Evolutionary conservation across 2,113 vertebrate genomes (phyloP).

Genomic region (Carassius gibelio): DNA sequence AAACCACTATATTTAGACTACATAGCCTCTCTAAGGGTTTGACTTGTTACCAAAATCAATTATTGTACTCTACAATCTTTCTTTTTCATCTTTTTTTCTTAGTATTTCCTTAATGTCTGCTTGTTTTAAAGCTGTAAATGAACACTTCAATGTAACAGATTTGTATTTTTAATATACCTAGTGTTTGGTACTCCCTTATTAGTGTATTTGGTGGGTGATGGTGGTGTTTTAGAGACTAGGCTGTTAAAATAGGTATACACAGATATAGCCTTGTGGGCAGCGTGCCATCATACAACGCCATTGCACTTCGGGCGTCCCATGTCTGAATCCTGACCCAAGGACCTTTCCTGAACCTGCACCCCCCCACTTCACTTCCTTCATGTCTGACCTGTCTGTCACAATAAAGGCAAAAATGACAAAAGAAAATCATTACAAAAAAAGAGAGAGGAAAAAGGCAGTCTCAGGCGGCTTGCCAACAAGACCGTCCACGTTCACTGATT

Average conservation of each 20-base stretch:
- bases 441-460: background rate
- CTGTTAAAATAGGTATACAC: background rate
- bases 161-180: background rate
- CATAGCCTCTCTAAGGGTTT: background rate
- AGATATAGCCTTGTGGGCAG: too few relatives aligned
- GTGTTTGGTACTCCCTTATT: background rate
- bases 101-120: background rate
- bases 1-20: background rate
- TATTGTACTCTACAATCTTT: background rate
- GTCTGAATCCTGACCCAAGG: too few relatives aligned
- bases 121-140: constrained; percentile 17
- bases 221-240: background rate
- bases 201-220: background rate
- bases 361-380: too few relatives aligned
- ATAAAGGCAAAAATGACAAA: too few relatives aligned
- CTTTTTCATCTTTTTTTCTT: background rate
- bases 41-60: background rate
- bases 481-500: background rate
- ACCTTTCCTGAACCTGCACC: too few relatives aligned
- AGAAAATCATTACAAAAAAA: too few relatives aligned
- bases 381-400: too few relatives aligned
- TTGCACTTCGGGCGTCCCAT: too few relatives aligned
- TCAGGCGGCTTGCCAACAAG: background rate
- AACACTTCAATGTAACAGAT: background rate
- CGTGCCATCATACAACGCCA: too few relatives aligned